Conservation (phyloP, 2,113 vertebrate species). For the Neofelis nebulosa region DNA sequence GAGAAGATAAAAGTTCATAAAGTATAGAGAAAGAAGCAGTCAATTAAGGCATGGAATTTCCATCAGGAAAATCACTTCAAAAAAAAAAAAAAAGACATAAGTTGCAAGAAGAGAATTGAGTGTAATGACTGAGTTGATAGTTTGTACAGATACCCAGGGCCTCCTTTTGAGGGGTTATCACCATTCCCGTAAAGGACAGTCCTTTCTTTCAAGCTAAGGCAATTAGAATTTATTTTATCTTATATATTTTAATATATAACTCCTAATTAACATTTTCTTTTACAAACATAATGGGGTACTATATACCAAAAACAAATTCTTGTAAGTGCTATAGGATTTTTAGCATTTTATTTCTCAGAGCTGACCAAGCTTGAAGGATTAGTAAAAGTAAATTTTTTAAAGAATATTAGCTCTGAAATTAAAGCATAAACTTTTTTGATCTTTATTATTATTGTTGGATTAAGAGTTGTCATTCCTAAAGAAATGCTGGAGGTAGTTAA, state of each 20-base stretch:
- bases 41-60: background rate
- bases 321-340: background rate
- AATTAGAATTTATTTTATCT: slow-evolving; percentile 35
- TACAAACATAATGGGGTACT: background rate
- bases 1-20: background rate
- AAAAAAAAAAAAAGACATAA: background rate
- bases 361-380: slow-evolving; percentile 43
- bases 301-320: slow-evolving; percentile 25
- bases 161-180: background rate
- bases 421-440: background rate
- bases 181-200: background rate
- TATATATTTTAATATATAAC: slow-evolving; percentile 25
- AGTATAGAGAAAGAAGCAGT: background rate
- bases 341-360: slow-evolving; percentile 56
- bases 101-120: background rate
- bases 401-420: slow-evolving; percentile 36
- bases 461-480: slow-evolving; percentile 68
- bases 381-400: slow-evolving; percentile 59
- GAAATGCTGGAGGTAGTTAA: slow-evolving; percentile 35
- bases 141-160: background rate
- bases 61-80: background rate
- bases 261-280: background rate
- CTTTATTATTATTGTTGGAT: slow-evolving; percentile 58
- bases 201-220: background rate
- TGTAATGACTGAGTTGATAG: background rate